phyloP scores from a whole-genome alignment of 2,113 vertebrate genomes.

The Bufo bufo region DNA sequence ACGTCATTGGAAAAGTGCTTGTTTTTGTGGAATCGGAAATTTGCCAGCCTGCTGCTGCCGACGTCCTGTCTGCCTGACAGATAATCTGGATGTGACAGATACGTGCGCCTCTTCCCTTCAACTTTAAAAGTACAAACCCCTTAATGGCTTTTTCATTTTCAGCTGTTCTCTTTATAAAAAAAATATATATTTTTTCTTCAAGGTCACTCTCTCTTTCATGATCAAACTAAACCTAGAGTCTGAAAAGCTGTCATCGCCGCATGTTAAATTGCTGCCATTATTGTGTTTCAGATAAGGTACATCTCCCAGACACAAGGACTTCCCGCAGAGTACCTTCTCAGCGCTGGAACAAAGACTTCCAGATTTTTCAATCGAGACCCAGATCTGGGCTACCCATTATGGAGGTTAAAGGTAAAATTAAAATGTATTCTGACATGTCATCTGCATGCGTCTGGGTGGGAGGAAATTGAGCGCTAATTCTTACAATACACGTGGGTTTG shows the following conservation, averaged over 20 bases:
- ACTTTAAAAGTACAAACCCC: background rate
- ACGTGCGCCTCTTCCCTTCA: background rate
- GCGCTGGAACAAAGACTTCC: constrained; percentile 95
- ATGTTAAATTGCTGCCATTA: constrained; percentile 10
- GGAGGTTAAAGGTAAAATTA: constrained; percentile 89
- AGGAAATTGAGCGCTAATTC: background rate
- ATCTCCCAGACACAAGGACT: constrained; percentile 98
- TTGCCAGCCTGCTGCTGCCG: background rate
- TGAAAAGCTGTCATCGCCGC: constrained; percentile 9
- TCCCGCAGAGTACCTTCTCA: constrained; percentile 95
- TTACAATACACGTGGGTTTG: background rate
- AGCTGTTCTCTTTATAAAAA: background rate
- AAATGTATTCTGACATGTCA: background rate
- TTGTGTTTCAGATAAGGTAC: constrained; percentile 87
- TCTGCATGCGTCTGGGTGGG: background rate
- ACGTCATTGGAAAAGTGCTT: background rate
- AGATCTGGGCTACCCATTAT: constrained; percentile 92
- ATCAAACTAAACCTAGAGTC: background rate
- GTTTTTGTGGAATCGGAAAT: background rate
- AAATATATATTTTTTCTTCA: background rate
- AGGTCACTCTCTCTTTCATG: background rate
- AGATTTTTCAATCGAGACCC: constrained; percentile 98
- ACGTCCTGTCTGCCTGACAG: background rate
- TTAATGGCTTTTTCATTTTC: constrained; percentile 18
- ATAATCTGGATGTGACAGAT: background rate